Evolutionary conservation across 2,113 vertebrate genomes (phyloP).

Genomic region (Diadophis punctatus): DNA sequence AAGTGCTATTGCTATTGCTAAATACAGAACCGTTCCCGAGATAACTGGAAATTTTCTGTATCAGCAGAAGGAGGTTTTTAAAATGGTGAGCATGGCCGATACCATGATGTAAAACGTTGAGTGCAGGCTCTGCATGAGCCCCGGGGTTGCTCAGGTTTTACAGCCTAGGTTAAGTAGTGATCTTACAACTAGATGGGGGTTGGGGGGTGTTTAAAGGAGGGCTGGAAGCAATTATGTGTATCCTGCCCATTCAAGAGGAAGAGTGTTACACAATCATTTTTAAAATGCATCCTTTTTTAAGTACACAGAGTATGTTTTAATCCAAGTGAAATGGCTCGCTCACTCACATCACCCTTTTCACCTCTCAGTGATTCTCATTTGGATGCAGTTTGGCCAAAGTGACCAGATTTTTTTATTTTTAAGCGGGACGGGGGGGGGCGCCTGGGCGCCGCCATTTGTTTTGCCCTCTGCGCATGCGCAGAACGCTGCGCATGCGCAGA

Average conservation of each 20-base stretch:
- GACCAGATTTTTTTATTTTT: no score
- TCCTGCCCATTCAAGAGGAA: not conserved
- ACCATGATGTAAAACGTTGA: not conserved
- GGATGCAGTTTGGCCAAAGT: not conserved
- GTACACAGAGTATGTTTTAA: not conserved
- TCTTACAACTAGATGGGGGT: not conserved
- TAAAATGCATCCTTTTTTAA: not conserved
- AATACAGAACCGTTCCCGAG: not conserved
- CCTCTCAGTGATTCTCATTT: not conserved
- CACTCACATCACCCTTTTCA: not conserved
- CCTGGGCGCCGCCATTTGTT: no score
- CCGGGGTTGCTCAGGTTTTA: not conserved
- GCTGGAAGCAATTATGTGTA: not conserved
- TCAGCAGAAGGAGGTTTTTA: not conserved
- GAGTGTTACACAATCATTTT: not conserved
- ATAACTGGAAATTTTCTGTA: not conserved
- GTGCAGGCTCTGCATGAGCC: not conserved
- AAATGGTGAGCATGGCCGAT: not conserved
- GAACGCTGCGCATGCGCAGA: no score
- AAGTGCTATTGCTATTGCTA: no score
- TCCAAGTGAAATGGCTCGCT: not conserved
- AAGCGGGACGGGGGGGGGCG: no score
- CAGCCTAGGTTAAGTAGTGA: not conserved
- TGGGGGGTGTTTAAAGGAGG: not conserved
- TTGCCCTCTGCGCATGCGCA: no score